Conservation (phyloP, 1,140 invertebrate genomes). For the Solenopsis fugax region DNA sequence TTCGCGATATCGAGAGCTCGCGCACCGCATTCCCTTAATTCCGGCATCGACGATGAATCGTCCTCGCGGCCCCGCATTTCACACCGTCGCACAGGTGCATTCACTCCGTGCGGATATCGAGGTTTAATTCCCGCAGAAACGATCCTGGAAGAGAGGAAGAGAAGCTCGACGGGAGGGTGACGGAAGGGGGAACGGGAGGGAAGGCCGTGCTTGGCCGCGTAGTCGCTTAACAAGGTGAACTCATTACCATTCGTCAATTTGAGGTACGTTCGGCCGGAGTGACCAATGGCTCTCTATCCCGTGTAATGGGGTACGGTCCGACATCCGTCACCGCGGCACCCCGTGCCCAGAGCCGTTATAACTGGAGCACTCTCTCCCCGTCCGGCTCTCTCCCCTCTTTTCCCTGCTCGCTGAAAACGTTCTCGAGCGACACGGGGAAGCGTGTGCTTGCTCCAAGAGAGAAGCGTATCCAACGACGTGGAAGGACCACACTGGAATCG, state of each 20-base stretch:
- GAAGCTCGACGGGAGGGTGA: slow-evolving; percentile 20
- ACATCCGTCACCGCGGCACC: slow-evolving; percentile 85
- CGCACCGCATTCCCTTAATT: slow-evolving; percentile 64
- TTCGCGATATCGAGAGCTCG: slow-evolving; percentile 45
- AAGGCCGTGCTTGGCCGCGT: slow-evolving; percentile 69
- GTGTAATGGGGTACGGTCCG: slow-evolving; percentile 85
- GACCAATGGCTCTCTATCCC: slow-evolving; percentile 87
- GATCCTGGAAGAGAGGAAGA: slow-evolving; percentile 47
- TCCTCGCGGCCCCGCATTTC: slow-evolving; percentile 57
- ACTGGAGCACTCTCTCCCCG: slow-evolving; percentile 74
- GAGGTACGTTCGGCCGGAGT: slow-evolving; percentile 85
- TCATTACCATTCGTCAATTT: slow-evolving; percentile 88
- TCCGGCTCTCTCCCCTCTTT: slow-evolving; percentile 19
- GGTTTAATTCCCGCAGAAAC: slow-evolving; percentile 72
- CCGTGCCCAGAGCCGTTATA: slow-evolving; percentile 79
- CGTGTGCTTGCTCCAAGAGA: slow-evolving; percentile 37
- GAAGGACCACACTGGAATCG: slow-evolving; percentile 42
- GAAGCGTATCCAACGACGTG: slow-evolving; percentile 41
- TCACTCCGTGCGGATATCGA: slow-evolving; percentile 61
- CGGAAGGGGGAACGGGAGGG: slow-evolving; percentile 11
- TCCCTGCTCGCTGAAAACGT: slow-evolving; percentile 5
- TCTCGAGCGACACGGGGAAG: slow-evolving; percentile 24
- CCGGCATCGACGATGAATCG: slow-evolving; percentile 73
- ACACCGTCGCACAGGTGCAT: slow-evolving; percentile 67
- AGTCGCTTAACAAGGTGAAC: slow-evolving; percentile 86